These are phyloP conservation scores for Chloropsis hardwickii DNA, from an alignment of 2,113 vertebrate species.

Conservation along the genomic window DNA sequence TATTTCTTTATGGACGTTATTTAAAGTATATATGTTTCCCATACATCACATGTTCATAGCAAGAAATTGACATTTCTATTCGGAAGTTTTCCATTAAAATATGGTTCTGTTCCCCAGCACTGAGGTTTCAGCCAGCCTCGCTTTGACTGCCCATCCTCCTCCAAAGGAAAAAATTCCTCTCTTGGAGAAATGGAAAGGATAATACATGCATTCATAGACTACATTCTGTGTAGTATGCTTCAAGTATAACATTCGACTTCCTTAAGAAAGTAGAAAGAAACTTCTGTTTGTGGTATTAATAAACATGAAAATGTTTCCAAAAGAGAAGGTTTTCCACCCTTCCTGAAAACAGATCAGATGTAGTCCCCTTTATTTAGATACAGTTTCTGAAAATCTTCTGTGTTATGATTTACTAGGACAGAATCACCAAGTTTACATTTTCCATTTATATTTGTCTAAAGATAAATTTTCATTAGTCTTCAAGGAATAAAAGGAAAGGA, in stretches of 20 bases:
- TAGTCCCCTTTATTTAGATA: neutral
- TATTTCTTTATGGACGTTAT: neutral
- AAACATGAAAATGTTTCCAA: neutral
- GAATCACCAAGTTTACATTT: neutral
- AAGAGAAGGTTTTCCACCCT: neutral
- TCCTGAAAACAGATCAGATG: neutral
- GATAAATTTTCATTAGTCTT: neutral
- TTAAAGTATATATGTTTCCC: neutral
- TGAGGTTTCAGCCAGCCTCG: neutral
- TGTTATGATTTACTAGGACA: neutral
- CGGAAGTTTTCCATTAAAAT: neutral
- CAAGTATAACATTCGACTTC: neutral
- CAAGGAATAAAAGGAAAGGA: neutral
- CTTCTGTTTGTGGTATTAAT: constrained; percentile 17
- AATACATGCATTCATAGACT: neutral
- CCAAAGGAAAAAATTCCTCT: neutral
- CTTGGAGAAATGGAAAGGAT: neutral
- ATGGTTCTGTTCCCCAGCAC: neutral
- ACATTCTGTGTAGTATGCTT: neutral
- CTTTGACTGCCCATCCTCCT: neutral
- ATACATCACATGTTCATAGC: neutral
- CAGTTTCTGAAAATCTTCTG: neutral
- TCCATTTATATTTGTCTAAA: neutral
- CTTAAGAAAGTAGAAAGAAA: neutral
- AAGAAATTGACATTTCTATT: neutral